These are phyloP conservation scores for Dicaeum eximium DNA, from an alignment of 2,113 vertebrate genomes.

Conservation along the genomic window DNA sequence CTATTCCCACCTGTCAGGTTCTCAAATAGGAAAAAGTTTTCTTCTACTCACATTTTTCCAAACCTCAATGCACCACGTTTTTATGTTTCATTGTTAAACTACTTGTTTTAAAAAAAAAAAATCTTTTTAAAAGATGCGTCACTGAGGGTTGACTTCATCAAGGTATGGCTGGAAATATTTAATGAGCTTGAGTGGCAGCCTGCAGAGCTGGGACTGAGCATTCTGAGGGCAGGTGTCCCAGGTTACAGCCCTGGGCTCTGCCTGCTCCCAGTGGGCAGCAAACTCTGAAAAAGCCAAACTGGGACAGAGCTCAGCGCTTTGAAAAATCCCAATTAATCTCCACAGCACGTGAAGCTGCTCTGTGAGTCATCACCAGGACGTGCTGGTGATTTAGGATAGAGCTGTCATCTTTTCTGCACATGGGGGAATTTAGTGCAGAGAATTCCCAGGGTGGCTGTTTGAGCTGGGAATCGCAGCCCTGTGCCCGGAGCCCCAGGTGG, in stretches of 20 bases:
- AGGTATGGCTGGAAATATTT: conserved; percentile 23
- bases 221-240: background rate
- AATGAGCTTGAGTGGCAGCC: background rate
- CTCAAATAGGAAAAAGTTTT: background rate
- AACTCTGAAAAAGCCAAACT: background rate
- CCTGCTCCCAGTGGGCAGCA: background rate
- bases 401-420: background rate
- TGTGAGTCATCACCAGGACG: background rate
- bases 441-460: background rate
- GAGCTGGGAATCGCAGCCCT: background rate
- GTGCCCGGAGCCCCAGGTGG: background rate
- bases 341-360: background rate
- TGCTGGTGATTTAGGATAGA: background rate
- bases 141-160: conserved; percentile 6
- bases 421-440: accelerated
- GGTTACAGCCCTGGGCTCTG: background rate
- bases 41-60: background rate
- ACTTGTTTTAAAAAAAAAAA: background rate
- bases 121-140: background rate
- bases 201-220: background rate
- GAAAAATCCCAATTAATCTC: background rate
- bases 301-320: background rate
- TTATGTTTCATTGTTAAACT: background rate
- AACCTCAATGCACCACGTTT: background rate
- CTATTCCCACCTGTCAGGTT: background rate